Percentiles rank a stretch among this genome's conserved stretches.
Conservation (phyloP, 2,113 vertebrate species). For the Eulemur macaco region DNA sequence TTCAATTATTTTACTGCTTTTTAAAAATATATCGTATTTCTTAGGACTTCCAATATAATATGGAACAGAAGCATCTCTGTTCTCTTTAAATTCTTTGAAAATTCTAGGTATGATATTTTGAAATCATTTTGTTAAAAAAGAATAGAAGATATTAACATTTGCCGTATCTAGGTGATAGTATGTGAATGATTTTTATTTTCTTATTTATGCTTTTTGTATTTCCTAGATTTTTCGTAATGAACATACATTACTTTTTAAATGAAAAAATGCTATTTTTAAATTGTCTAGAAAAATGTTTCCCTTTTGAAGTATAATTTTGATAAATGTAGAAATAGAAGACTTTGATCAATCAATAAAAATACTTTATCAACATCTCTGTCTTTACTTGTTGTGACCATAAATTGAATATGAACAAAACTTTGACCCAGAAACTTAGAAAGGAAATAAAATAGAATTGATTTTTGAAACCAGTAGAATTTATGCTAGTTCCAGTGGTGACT, state of each 20-base stretch:
- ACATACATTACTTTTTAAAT: not conserved
- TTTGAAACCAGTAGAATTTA: not conserved
- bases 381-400: not conserved
- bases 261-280: not conserved
- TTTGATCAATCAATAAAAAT: not conserved
- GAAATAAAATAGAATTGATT: not conserved
- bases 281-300: not conserved
- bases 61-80: not conserved
- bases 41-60: not conserved
- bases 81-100: constrained; percentile 44
- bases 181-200: constrained; percentile 40
- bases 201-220: not conserved
- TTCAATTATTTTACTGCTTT: not conserved
- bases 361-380: not conserved
- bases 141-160: not conserved
- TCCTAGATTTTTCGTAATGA: not conserved
- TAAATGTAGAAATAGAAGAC: not conserved
- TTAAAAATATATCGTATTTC: not conserved
- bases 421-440: not conserved
- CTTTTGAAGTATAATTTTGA: constrained; percentile 36
- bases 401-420: not conserved
- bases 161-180: not conserved
- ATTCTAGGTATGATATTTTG: not conserved
- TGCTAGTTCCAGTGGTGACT: not conserved
- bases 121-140: not conserved